These are phyloP conservation scores for Ylistrum balloti DNA, from an alignment of 1,140 invertebrate species.

Conservation along the genomic window DNA sequence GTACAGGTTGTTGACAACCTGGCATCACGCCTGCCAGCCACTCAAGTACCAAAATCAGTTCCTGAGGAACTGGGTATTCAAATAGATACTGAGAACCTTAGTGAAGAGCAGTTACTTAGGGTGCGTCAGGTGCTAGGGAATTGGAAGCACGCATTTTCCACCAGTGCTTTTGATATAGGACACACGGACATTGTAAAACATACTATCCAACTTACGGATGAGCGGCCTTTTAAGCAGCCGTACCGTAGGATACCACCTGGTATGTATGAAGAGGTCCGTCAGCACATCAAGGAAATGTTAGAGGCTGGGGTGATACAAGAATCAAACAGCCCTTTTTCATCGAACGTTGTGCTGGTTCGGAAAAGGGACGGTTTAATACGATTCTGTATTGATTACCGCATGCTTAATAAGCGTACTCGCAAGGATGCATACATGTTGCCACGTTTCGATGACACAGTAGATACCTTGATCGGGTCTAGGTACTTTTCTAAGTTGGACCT, in stretches of 20 bases:
- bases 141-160: conserved; percentile 30
- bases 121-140: background rate
- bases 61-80: background rate
- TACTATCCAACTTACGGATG: too few species aligned
- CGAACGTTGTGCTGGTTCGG: too few species aligned
- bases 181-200: background rate
- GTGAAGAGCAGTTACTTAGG: background rate
- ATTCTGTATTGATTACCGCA: too few species aligned
- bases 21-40: background rate
- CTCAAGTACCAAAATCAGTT: background rate
- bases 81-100: background rate
- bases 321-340: too few species aligned
- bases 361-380: too few species aligned
- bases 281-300: too few species aligned
- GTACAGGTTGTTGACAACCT: conserved; percentile 44
- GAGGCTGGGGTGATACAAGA: too few species aligned
- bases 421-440: conserved; percentile 84
- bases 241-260: too few species aligned
- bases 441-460: conserved; percentile 82
- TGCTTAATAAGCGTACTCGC: conserved; percentile 78
- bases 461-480: conserved; percentile 74
- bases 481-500: conserved; percentile 83
- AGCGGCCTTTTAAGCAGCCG: too few species aligned
- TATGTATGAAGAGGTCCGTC: too few species aligned
- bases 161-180: conserved; percentile 2